Conservation (phyloP, 1,140 invertebrate species). For the Ooceraea biroi region DNA sequence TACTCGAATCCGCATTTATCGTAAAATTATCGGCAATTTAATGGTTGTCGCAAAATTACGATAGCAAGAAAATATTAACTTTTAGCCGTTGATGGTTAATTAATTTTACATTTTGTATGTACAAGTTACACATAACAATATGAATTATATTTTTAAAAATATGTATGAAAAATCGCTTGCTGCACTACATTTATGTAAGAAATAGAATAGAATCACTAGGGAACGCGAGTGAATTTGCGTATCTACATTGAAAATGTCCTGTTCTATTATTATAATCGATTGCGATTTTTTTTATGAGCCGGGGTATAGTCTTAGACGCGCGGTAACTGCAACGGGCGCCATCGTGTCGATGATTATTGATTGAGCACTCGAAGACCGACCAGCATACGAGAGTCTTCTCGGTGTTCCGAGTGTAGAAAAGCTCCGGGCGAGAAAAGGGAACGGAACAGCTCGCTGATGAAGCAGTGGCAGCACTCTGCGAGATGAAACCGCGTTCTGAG, state of each 20-base stretch:
- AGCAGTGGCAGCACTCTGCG: conserved; percentile 37
- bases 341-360: conserved; percentile 7
- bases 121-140: no score
- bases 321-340: not conserved
- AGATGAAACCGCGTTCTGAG: conserved; percentile 52
- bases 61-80: no score
- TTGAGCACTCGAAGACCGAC: conserved; percentile 17
- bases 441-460: conserved; percentile 23
- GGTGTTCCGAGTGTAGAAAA: not conserved
- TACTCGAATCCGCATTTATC: no score
- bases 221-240: not conserved
- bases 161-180: no score
- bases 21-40: no score
- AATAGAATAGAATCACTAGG: no score
- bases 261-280: not conserved
- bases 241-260: not conserved
- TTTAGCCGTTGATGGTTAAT: no score
- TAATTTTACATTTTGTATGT: no score
- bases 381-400: conserved; percentile 14
- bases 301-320: conserved; percentile 31
- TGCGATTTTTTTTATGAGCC: no score
- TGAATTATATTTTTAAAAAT: no score
- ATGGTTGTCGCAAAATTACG: no score
- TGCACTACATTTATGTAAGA: no score
- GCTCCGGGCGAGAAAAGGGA: not conserved